Evolutionary conservation across 2,113 vertebrate genomes (phyloP).

Genomic region (Pterocles burchelli): DNA sequence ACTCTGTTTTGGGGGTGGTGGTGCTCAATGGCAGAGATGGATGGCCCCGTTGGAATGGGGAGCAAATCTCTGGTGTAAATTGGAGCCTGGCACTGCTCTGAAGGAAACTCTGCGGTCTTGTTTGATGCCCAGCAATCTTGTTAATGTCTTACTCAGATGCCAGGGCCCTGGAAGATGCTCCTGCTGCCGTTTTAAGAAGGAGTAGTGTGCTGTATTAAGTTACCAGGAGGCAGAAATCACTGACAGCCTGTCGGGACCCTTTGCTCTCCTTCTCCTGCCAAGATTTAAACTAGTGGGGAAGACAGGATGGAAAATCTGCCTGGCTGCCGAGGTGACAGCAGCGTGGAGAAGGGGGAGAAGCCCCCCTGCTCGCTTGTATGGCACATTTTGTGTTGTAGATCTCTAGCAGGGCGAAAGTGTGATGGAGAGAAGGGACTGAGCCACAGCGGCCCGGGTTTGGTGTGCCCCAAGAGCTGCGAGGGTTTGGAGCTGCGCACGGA

Average conservation of each 20-base stretch:
- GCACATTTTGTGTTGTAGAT: neutral
- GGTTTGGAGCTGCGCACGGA: neutral
- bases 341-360: neutral
- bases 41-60: neutral
- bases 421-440: neutral
- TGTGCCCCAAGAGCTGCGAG: neutral
- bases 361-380: rapidly evolving
- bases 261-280: neutral
- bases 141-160: constrained; percentile 47
- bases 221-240: neutral
- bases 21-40: neutral
- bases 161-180: neutral
- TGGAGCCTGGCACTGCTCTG: neutral
- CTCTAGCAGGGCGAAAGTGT: neutral
- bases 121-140: constrained; percentile 29
- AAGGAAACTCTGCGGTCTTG: neutral
- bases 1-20: neutral
- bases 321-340: neutral
- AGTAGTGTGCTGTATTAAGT: neutral
- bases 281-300: neutral
- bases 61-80: neutral
- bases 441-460: rapidly evolving
- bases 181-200: neutral
- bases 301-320: neutral
- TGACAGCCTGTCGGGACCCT: neutral